These are phyloP conservation scores for Cheilinus undulatus DNA, from an alignment of 2,113 vertebrate species.

Conservation along the genomic window DNA sequence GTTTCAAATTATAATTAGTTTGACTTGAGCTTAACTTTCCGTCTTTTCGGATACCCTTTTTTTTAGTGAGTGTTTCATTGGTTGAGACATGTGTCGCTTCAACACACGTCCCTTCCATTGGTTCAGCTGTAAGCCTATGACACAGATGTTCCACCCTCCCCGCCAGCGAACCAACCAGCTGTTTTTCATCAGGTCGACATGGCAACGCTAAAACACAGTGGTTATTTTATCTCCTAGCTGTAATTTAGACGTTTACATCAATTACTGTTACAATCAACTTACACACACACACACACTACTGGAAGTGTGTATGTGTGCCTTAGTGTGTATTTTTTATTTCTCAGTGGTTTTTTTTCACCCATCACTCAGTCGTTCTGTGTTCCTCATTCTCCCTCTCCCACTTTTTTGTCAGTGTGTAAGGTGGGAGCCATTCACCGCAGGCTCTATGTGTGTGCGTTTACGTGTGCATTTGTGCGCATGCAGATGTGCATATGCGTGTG, in stretches of 20 bases:
- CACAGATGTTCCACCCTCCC: conserved; percentile 69
- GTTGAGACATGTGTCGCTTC: conserved; percentile 59
- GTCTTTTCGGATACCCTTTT: conserved; percentile 33
- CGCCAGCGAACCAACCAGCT: conserved; percentile 68
- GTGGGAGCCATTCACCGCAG: conserved; percentile 63
- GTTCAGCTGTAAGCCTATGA: conserved; percentile 44
- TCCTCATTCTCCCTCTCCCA: neutral
- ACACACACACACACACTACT: conserved; percentile 62
- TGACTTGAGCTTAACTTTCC: conserved; percentile 50
- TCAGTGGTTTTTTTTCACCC: conserved; percentile 31
- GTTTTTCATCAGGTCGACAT: conserved; percentile 81
- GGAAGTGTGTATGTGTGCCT: conserved; percentile 14
- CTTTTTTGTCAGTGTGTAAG: conserved; percentile 52
- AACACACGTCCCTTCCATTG: conserved; percentile 53
- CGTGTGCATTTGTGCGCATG: neutral
- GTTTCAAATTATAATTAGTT: conserved; percentile 43
- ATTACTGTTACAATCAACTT: conserved; percentile 83
- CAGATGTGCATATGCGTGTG: conserved; percentile 36
- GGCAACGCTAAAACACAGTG: conserved; percentile 82
- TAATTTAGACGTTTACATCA: conserved; percentile 85
- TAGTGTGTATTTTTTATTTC: conserved; percentile 50
- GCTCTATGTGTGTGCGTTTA: conserved; percentile 29
- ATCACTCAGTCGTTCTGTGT: conserved; percentile 18
- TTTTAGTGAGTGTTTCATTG: conserved; percentile 49
- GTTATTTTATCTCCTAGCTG: conserved; percentile 83